Conservation (phyloP, 2,113 vertebrate genomes). For the Azemiops feae region DNA sequence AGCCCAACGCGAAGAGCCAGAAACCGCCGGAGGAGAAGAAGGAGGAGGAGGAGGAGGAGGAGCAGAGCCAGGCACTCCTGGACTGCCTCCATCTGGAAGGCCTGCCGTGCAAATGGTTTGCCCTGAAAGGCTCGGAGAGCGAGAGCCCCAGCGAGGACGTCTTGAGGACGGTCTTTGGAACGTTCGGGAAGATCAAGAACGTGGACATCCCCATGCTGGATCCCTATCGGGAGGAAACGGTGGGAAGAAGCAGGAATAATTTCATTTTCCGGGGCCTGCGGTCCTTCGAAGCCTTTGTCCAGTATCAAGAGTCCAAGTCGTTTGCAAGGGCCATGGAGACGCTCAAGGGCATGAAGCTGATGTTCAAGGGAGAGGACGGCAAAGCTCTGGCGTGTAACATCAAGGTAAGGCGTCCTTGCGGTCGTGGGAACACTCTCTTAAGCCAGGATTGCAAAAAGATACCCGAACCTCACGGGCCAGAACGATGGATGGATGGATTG, state of each 20-base stretch:
- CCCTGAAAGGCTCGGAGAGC: constrained; percentile 54
- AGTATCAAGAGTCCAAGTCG: constrained; percentile 65
- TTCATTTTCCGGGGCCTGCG: constrained; percentile 60
- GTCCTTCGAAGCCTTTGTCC: constrained; percentile 71
- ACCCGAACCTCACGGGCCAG: not conserved
- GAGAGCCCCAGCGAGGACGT: constrained; percentile 69
- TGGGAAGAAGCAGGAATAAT: constrained; percentile 48
- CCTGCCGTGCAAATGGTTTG: constrained; percentile 73
- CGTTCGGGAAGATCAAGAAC: constrained; percentile 69
- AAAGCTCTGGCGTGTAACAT: constrained; percentile 74
- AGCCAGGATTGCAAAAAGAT: not conserved
- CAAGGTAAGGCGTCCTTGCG: constrained; percentile 62
- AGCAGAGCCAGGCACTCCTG: constrained; percentile 32
- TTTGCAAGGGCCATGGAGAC: constrained; percentile 65
- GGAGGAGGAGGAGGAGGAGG: constrained; percentile 31
- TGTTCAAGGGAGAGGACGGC: constrained; percentile 70
- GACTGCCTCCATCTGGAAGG: constrained; percentile 67
- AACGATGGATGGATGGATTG: not conserved
- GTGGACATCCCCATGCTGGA: constrained; percentile 73
- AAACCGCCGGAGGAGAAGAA: constrained; percentile 23
- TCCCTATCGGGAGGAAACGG: constrained; percentile 67
- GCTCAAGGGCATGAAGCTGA: constrained; percentile 70
- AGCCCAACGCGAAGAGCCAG: constrained; percentile 41
- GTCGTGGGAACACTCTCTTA: not conserved
- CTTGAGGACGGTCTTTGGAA: constrained; percentile 66